Evolutionary conservation across 2,797 vertebrate genomes (phyloP).

Genomic region (Etheostoma perlongum): DNA sequence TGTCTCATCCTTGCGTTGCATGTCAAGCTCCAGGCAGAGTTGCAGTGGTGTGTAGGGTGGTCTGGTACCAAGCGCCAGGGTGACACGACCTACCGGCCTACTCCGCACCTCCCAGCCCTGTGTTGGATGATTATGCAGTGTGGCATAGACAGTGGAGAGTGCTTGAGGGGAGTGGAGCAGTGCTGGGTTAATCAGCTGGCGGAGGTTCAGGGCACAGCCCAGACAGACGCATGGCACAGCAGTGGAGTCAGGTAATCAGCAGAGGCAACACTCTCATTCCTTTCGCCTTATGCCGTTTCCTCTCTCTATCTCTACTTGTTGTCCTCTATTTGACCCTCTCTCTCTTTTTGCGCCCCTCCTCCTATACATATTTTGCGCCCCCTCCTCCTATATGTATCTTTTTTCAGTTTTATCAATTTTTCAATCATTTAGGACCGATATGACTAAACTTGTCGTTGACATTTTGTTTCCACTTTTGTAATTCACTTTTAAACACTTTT

Average conservation of each 20-base stretch:
- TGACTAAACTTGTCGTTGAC: not conserved
- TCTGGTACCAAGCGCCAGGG: constrained; percentile 78
- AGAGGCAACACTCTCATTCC: constrained; percentile 87
- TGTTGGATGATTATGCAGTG: constrained; percentile 76
- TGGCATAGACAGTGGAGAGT: constrained; percentile 80
- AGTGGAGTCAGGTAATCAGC: constrained; percentile 91
- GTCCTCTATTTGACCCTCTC: constrained; percentile 29
- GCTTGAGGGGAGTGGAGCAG: constrained; percentile 80
- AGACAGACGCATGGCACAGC: constrained; percentile 90
- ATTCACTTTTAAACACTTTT: not conserved
- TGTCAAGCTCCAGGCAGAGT: constrained; percentile 64
- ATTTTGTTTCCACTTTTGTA: not conserved
- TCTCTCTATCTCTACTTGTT: constrained; percentile 25
- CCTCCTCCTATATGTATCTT: not conserved
- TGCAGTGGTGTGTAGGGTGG: constrained; percentile 64
- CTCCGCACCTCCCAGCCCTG: constrained; percentile 68
- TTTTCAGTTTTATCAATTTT: not conserved
- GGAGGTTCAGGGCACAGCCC: constrained; percentile 90
- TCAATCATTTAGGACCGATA: not conserved
- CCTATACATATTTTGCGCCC: not conserved
- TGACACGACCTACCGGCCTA: constrained; percentile 69
- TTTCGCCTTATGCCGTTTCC: constrained; percentile 63
- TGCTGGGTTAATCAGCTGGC: constrained; percentile 92
- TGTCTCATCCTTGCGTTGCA: constrained; percentile 70
- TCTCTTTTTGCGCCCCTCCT: constrained; percentile 12